Evolutionary conservation across 2,888 invertebrate genomes (phyloP).

Genomic region (Cerceris rybyensis): DNA sequence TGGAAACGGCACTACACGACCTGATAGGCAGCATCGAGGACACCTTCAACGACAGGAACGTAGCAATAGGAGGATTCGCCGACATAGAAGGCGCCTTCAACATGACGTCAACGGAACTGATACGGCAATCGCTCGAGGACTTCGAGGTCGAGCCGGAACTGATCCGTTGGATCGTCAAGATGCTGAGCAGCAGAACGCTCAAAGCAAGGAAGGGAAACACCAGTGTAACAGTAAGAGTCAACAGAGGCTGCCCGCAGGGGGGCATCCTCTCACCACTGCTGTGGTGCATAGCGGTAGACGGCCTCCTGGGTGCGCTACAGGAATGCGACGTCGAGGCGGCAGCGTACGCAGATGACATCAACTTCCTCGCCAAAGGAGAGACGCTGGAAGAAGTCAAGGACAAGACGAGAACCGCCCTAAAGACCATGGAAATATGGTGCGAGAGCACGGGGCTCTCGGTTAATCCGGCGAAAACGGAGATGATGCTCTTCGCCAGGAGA

Average conservation of each 20-base stretch:
- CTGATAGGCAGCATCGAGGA: too few species aligned
- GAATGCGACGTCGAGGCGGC: not conserved
- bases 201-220: not conserved
- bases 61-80: not conserved
- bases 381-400: not conserved
- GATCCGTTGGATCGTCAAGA: not conserved
- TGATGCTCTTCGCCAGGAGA: not conserved
- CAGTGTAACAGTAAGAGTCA: too few species aligned
- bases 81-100: not conserved
- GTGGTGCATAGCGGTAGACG: not conserved
- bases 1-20: too few species aligned
- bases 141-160: not conserved
- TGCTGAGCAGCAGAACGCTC: not conserved
- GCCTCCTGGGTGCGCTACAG: not conserved
- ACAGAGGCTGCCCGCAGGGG: not conserved
- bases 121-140: not conserved
- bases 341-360: not conserved
- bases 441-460: not conserved
- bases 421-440: not conserved
- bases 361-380: not conserved
- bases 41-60: not conserved
- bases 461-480: not conserved
- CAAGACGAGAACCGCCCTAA: not conserved
- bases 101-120: not conserved
- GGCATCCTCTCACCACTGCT: conserved; percentile 1